Percentiles rank a stretch among this genome's conserved stretches.
Conservation (phyloP, 2,113 vertebrate species). For the Mungos mungo region DNA sequence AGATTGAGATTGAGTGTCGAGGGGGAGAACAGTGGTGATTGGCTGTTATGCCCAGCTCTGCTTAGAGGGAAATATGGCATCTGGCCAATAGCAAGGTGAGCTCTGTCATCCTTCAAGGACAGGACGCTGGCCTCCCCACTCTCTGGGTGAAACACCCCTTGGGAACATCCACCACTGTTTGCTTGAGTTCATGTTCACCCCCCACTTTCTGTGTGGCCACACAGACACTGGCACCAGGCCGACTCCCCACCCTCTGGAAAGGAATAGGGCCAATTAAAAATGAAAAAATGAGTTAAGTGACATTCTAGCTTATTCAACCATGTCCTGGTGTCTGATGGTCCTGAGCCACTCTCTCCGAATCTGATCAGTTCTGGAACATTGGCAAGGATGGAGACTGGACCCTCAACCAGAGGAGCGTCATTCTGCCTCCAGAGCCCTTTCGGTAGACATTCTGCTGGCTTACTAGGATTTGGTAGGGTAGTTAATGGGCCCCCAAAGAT, state of each 20-base stretch:
- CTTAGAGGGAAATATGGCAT: background rate
- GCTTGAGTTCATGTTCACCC: background rate
- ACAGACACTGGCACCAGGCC: background rate
- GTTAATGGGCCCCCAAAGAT: too few relatives aligned
- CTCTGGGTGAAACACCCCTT: background rate
- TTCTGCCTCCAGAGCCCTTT: background rate
- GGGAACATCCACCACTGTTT: background rate
- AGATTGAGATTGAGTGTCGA: background rate
- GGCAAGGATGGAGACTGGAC: background rate
- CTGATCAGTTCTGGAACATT: background rate
- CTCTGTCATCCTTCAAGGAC: background rate
- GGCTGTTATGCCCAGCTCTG: too few relatives aligned
- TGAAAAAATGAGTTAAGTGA: background rate
- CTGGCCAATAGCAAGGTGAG: background rate
- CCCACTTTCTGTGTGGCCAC: background rate
- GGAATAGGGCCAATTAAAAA: background rate
- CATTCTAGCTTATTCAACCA: background rate
- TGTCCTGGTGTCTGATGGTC: background rate
- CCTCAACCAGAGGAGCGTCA: background rate
- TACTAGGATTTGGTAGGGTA: background rate
- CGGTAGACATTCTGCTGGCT: background rate
- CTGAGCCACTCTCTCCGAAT: background rate
- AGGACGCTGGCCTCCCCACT: too few relatives aligned
- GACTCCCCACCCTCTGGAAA: background rate
- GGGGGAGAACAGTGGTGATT: background rate